Conservation (phyloP, 2,888 invertebrate species). For the Platynereis dumerilii region DNA sequence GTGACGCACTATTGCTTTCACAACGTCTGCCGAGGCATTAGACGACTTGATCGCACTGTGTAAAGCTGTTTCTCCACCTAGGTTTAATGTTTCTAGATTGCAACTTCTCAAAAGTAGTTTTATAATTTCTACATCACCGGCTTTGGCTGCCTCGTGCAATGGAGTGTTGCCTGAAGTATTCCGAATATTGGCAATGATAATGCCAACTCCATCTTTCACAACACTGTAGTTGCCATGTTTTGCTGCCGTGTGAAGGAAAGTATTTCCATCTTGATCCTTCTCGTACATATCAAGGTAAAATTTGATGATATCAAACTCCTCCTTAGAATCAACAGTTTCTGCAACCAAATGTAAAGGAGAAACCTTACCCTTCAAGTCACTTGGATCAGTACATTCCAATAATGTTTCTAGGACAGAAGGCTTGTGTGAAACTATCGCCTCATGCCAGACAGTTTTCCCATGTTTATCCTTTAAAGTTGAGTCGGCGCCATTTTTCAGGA, state of each 20-base stretch:
- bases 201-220: slow-evolving; percentile 38
- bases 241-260: slow-evolving; percentile 49
- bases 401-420: too few species aligned
- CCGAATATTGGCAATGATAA: slow-evolving; percentile 39
- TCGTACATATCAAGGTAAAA: slow-evolving; percentile 43
- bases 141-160: slow-evolving; percentile 51
- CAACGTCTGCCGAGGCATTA: neutral
- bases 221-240: slow-evolving; percentile 42
- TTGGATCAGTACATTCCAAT: too few species aligned
- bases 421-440: slow-evolving; percentile 38
- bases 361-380: too few species aligned
- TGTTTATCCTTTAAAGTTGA: slow-evolving; percentile 45
- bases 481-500: slow-evolving; percentile 42
- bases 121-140: slow-evolving; percentile 46
- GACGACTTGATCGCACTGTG: neutral
- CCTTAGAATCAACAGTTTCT: too few species aligned
- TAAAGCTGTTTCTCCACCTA: neutral
- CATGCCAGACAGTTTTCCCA: slow-evolving; percentile 50
- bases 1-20: neutral
- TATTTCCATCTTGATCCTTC: slow-evolving; percentile 43
- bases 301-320: slow-evolving; percentile 19
- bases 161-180: slow-evolving; percentile 51
- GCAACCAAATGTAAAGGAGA: too few species aligned
- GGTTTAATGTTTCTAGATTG: neutral
- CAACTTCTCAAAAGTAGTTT: slow-evolving; percentile 34